Conservation (phyloP, 2,888 invertebrate species). For the Sinopyrophorus schimmeli region DNA sequence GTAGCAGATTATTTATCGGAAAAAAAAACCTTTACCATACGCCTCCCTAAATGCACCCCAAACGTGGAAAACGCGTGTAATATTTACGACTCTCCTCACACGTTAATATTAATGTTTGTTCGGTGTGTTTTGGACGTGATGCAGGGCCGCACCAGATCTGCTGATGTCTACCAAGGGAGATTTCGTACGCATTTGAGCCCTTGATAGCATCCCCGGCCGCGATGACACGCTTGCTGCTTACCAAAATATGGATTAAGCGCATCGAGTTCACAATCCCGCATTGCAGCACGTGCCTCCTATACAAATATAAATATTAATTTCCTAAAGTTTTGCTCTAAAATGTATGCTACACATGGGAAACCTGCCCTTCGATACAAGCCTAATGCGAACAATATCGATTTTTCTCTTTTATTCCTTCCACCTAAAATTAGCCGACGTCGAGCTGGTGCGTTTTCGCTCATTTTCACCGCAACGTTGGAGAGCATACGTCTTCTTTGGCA, state of each 20-base stretch:
- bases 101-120: slow-evolving; percentile 26
- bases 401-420: too few species aligned
- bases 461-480: too few species aligned
- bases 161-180: slow-evolving; percentile 28
- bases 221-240: slow-evolving; percentile 23
- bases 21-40: slow-evolving; percentile 10
- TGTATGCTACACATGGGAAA: slow-evolving; percentile 1
- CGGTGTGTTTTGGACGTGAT: slow-evolving; percentile 23
- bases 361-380: slow-evolving; percentile 1
- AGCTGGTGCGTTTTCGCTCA: too few species aligned
- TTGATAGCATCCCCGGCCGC: slow-evolving; percentile 21
- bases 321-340: slow-evolving; percentile 1
- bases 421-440: too few species aligned
- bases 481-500: too few species aligned
- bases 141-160: slow-evolving; percentile 24
- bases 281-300: slow-evolving; percentile 21
- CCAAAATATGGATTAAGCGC: slow-evolving; percentile 29
- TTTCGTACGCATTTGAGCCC: slow-evolving; percentile 23
- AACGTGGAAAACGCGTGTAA: slow-evolving; percentile 22
- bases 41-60: slow-evolving; percentile 18
- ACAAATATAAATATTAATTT: slow-evolving; percentile 24
- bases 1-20: too few species aligned
- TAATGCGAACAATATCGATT: slow-evolving; percentile 4
- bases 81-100: slow-evolving; percentile 23
- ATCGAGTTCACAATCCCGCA: slow-evolving; percentile 18